Evolutionary conservation across 1,140 invertebrate genomes (phyloP).

Genomic region (Saccostrea glomerata): DNA sequence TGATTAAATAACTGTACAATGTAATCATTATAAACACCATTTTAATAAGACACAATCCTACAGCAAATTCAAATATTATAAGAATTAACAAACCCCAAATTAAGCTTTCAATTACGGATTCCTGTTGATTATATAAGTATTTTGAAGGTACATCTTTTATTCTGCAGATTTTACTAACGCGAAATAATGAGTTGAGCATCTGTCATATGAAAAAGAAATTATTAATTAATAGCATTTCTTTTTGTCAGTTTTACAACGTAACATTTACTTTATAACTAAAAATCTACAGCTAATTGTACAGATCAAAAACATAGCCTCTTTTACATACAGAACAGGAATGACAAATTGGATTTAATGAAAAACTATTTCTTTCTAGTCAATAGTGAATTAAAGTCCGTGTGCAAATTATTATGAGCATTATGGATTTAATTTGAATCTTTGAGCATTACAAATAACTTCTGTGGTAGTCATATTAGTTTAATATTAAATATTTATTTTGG

Average conservation of each 20-base stretch:
- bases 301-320: neutral
- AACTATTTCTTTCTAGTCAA: constrained; percentile 16
- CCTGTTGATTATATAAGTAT: constrained; percentile 20
- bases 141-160: neutral
- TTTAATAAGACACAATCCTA: constrained; percentile 20
- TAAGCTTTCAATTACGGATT: constrained; percentile 6
- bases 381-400: constrained; percentile 2
- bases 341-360: constrained; percentile 26
- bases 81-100: neutral
- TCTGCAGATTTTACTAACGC: neutral
- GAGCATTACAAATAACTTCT: neutral
- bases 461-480: constrained; percentile 25
- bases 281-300: constrained; percentile 26
- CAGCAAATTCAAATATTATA: constrained; percentile 5
- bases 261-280: neutral
- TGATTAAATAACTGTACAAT: constrained; percentile 35
- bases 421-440: constrained; percentile 21
- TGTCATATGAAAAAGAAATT: constrained; percentile 29
- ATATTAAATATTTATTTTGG: constrained; percentile 31
- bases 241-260: neutral
- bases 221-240: constrained; percentile 15
- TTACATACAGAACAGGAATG: neutral
- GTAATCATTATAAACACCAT: constrained; percentile 32
- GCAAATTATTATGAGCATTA: constrained; percentile 1
- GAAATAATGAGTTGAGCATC: constrained; percentile 11